Evolutionary conservation across 1,140 invertebrate species (phyloP), one percentile per base, ranked within the genome.

Genomic region (Platyura marginata): DNA sequence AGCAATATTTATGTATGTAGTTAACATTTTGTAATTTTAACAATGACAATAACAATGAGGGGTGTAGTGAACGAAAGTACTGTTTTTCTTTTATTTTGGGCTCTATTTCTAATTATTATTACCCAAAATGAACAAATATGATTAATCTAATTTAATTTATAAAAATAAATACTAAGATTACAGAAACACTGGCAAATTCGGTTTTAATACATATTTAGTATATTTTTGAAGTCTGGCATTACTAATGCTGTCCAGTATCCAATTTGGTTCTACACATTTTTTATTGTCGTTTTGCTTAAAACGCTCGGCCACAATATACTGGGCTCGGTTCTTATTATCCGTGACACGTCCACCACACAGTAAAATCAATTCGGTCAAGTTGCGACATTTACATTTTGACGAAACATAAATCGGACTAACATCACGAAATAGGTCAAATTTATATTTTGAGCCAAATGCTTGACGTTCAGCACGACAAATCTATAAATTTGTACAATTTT

Each of bases 371-470:
- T 70, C 65, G 44, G 58, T 55, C 8, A 71, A 46, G 45, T 69
- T 65, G 13, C 55, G 52, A 21, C 53, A 55, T 15, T 47, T 56
- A 10, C 51, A 57, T 10, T 48, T 47, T 6, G 51, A 51, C 3
- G 57, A 61, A 4, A 71, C 57, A 42, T 61, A 69, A 43, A 71
- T 67, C 10, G 48, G 21, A 10, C 65, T 67, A 46, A 62, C 60
- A 44, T 53, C 50, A 9, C 55, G 44, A 41, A 71, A 71, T 13
- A 70, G 48, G 46, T 70, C 64, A 41, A 65, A 56, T 6, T 52
- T 54, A 50, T 63, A 70, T 33, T 53, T 48, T 22, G 51, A 36
- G 8, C 66, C 67, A 48, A 71, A 69, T 3, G 67, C 63, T 52
- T 66, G 60, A 2, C 65, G 55, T 49, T 69, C 61, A 1, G 60